These are phyloP conservation scores for Neosalanx taihuensis DNA, from an alignment of 2,797 vertebrate genomes.

Conservation along the genomic window DNA sequence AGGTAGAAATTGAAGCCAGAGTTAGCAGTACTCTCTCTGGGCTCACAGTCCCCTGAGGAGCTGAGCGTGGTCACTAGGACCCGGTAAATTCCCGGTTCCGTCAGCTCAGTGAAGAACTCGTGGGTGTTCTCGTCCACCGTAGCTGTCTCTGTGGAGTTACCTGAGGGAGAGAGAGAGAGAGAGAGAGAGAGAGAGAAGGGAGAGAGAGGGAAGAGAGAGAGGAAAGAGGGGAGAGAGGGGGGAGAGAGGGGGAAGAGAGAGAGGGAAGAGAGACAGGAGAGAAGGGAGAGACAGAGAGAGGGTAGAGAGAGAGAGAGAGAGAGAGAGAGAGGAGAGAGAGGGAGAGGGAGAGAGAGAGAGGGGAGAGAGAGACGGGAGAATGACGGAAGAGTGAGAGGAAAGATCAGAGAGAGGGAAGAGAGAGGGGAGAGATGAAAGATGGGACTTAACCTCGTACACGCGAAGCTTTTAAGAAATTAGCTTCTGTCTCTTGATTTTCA, in stretches of 20 bases:
- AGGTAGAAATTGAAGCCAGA: conserved; percentile 88
- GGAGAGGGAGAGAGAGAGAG: background rate
- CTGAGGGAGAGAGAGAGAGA: conserved; percentile 59
- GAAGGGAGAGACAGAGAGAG: background rate
- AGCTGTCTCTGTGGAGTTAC: conserved; percentile 79
- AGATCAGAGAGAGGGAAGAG: background rate
- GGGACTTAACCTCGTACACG: too few relatives aligned
- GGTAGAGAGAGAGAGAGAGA: too few relatives aligned
- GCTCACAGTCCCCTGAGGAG: conserved; percentile 82
- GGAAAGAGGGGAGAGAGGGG: background rate
- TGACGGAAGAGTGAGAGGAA: background rate
- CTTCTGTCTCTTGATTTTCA: background rate
- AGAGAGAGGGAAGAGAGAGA: background rate
- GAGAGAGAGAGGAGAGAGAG: background rate
- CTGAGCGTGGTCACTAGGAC: conserved; percentile 84
- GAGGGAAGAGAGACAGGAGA: background rate
- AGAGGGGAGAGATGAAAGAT: too few relatives aligned
- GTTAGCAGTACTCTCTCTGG: conserved; percentile 79
- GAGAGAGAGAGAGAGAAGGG: background rate
- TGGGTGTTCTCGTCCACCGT: conserved; percentile 87
- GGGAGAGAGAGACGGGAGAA: background rate
- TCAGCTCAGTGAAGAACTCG: conserved; percentile 84
- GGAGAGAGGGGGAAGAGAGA: background rate
- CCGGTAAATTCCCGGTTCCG: conserved; percentile 84
- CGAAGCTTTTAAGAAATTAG: background rate